Evolutionary conservation across 2,113 vertebrate genomes (phyloP), one percentile per base, ranked within the genome.

Genomic region (Microcebus lehilahytsara): DNA sequence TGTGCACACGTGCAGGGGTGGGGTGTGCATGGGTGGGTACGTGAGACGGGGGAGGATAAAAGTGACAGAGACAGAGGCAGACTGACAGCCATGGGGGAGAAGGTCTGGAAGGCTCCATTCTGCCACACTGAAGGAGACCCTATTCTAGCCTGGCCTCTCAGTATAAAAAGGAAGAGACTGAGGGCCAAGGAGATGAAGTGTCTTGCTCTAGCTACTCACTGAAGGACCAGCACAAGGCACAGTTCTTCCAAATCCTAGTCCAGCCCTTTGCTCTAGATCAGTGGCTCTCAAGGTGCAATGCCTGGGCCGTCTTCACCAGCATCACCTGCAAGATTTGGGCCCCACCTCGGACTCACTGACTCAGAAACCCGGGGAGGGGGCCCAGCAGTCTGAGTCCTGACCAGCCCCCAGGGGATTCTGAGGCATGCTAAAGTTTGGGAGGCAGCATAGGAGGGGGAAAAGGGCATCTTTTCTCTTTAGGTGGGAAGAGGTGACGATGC

Each of bases 1-100:
- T 34, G 40, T 5, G 5, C 19, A 46, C 16, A 3, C 5, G 17
- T 2, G 1, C 12, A 9, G n/a, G 46, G 3, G 11, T 34, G 37
- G 40, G 12, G 9, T 12, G 66, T 69, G 20, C 5, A 49, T 0
- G 4, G 1, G 3, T 12, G 30, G 58, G 13, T 37, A 56, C 0
- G 1, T 25, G 37, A n/a, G 13, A 66, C 0, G 19, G 42, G 66
- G 25, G 25, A 12, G 42, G 37, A 8, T 4, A 71, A 77, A 23
- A 58, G 25, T 20, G 91, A 62, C 3, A 9, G 27, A 79, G 62
- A 72, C 62, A 67, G 34, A 83, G 20, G 86, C 51, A 74, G 71
- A 27, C 23, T 9, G 32, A 77, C 42, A 64, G 69, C 51, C 53
- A 1, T 0, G 6, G 40, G 32, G n/a, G 19, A n/a, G 58, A 40